These are phyloP conservation scores for Urocynchramus pylzowi DNA, from an alignment of 2,113 vertebrate species.

Conservation along the genomic window DNA sequence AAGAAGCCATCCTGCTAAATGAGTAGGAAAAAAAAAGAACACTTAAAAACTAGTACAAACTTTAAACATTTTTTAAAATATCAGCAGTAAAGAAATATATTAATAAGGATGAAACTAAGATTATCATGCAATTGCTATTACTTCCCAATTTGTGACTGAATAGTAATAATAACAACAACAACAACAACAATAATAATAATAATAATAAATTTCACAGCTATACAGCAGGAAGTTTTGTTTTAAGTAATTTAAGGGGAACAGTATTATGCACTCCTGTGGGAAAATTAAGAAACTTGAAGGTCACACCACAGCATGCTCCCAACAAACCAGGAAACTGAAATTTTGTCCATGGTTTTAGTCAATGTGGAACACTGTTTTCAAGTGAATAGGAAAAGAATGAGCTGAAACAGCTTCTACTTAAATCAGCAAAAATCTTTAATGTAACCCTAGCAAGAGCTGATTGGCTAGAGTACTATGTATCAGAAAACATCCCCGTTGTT, in stretches of 20 bases:
- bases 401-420: neutral
- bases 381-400: neutral
- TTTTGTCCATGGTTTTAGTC: neutral
- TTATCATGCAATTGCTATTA: neutral
- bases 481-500: neutral
- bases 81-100: neutral
- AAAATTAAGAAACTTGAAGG: neutral
- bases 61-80: neutral
- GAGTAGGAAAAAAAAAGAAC: neutral
- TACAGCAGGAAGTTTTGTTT: neutral
- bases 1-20: neutral
- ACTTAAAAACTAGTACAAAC: neutral
- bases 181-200: neutral
- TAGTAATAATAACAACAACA: neutral
- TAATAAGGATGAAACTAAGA: neutral
- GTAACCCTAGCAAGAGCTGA: neutral
- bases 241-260: neutral
- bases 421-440: neutral
- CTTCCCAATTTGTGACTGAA: neutral
- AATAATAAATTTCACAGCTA: neutral
- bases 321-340: neutral
- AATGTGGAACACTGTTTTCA: neutral
- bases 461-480: neutral
- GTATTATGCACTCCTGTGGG: neutral
- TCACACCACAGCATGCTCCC: neutral